These are phyloP conservation scores for Microplitis mediator DNA, from an alignment of 1,140 invertebrate genomes.

Conservation along the genomic window DNA sequence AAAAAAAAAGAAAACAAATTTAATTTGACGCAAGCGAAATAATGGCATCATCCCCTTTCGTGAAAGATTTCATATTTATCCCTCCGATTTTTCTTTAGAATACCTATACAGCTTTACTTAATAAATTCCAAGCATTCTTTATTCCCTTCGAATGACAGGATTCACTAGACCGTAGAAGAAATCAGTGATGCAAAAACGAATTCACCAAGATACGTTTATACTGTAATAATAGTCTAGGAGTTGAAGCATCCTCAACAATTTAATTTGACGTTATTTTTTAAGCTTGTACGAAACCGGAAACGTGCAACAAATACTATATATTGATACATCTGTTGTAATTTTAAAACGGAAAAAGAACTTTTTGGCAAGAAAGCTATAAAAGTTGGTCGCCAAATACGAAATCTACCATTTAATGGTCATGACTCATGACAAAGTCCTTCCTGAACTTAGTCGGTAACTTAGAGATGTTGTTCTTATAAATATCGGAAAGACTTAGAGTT, in stretches of 20 bases:
- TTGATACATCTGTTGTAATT: no score
- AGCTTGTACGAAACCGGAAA: neutral
- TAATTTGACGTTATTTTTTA: neutral
- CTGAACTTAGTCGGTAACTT: conserved; percentile 14
- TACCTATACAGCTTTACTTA: neutral
- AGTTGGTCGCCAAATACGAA: conserved; percentile 2
- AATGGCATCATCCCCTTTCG: neutral
- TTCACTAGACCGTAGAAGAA: neutral
- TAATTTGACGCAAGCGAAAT: no score
- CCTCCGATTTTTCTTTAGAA: neutral
- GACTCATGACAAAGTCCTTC: conserved; percentile 10
- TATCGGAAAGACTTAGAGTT: neutral
- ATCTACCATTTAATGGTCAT: neutral
- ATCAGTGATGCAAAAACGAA: neutral
- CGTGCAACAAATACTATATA: neutral
- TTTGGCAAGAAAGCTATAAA: conserved; percentile 4
- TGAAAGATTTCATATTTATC: neutral
- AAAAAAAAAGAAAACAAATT: no score
- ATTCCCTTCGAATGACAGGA: neutral
- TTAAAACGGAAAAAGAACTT: no score
- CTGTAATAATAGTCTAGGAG: neutral
- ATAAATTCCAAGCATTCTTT: no score
- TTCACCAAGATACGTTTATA: neutral
- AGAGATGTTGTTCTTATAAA: conserved; percentile 11
- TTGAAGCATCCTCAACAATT: neutral